Base-by-base conservation (phyloP, 2,888 invertebrate genomes). In the Caenorhabditis japonica region DNA sequence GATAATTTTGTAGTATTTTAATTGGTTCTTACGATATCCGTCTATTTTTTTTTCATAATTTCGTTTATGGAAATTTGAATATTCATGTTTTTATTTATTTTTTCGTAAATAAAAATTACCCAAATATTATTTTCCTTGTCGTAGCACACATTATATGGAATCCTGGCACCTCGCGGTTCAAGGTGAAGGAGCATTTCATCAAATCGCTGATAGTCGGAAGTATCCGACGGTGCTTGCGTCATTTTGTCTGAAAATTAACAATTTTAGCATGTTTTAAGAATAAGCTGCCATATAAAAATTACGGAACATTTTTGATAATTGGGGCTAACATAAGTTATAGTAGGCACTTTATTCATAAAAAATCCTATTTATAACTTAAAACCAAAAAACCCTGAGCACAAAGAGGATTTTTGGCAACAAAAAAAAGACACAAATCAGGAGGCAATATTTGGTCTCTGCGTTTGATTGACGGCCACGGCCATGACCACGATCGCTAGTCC, bases 101-200 rank as follows among this genome's bases (percentile, higher is more conserved):
- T 47, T 59, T 8, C 15, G 17, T 17, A 19, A 13, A 0, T 1
- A 36, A 21, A 43, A 51, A 55, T 23, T n/a, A 79, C 79, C 79
- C 79, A 79, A 19, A 79, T 71, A 44, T 80, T 56, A 25, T 76
- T 78, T 10, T 79, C 55, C 7, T 68, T 25, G 52, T 86, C 86
- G 62, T 79, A 81, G 55, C 75, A 74, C 19, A 84, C 46, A 21
- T 72, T 80, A 70, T 85, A 86, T 15, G 86, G 86, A 33, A 86
- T 76, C n/a, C 80, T 77, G 27, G 82, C 83, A 23, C 78, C 81
- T 36, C 76, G 49, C 2, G 81, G 81, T 23, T 86, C 83, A 41
- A 86, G 66, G 70, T 86, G 86, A 19, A 81, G 55, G 49, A 83
- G 64, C 86, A 86, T 86, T 56, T 86, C 84, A 25, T 84, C 79